A percentile compares a stretch with the other conserved stretches of the same genome.
phyloP scores from a whole-genome alignment of 2,888 invertebrate genomes.

The Brenthis daphne region DNA sequence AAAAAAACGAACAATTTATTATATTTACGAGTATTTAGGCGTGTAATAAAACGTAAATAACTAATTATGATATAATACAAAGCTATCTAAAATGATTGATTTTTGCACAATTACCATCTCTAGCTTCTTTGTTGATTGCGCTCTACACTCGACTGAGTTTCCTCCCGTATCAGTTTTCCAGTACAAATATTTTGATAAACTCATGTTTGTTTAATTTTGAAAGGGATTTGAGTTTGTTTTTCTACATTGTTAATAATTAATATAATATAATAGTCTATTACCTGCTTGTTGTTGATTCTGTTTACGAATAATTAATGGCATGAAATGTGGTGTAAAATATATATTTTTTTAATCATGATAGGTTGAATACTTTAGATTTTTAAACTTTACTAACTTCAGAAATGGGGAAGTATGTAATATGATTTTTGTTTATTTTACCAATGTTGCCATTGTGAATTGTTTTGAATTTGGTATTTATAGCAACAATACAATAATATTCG shows the following conservation, averaged over 20 bases:
- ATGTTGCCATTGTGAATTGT: no score
- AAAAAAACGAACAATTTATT: no score
- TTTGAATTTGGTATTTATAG: no score
- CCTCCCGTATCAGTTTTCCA: conserved; percentile 13
- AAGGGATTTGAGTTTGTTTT: conserved; percentile 20
- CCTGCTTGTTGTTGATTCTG: background rate
- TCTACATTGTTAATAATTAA: background rate
- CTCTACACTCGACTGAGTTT: conserved; percentile 11
- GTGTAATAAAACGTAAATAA: no score
- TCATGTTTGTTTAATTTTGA: conserved; percentile 18
- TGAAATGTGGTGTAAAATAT: no score
- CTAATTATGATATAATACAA: background rate
- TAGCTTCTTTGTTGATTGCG: conserved; percentile 14
- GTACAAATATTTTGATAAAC: conserved; percentile 24
- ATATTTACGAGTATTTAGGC: no score
- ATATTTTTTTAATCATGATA: no score
- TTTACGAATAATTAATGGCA: background rate
- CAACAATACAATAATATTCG: no score
- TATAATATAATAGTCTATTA: background rate
- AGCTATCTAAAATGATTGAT: conserved; percentile 4
- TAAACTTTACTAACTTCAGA: no score
- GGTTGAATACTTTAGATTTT: no score
- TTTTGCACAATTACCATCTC: conserved; percentile 16
- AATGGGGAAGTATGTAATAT: no score
- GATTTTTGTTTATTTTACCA: no score